Conservation (phyloP, 2,797 vertebrate genomes). For the Gila robusta region DNA sequence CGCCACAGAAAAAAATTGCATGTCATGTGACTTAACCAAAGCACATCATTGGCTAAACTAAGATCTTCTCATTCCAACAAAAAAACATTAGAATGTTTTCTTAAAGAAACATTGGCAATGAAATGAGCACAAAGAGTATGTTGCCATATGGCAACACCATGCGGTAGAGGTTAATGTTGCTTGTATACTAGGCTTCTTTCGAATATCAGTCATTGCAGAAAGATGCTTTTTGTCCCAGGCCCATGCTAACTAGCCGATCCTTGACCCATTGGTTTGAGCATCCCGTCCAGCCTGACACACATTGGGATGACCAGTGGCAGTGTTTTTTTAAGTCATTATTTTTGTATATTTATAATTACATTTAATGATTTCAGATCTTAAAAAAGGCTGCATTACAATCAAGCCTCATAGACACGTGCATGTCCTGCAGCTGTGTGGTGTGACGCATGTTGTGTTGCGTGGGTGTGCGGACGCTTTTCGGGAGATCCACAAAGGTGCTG, state of each 20-base stretch:
- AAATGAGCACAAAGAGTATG: no score
- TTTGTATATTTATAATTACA: neutral
- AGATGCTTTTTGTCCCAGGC: neutral
- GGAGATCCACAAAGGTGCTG: slow-evolving; percentile 38
- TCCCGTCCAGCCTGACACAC: neutral
- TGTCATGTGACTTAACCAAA: no score
- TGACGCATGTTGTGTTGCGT: slow-evolving; percentile 21
- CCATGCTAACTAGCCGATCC: neutral
- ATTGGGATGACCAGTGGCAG: neutral
- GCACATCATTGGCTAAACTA: no score
- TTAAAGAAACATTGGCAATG: no score
- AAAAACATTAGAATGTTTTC: no score
- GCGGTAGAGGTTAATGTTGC: no score
- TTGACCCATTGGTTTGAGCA: neutral
- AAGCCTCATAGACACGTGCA: neutral
- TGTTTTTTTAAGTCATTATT: neutral
- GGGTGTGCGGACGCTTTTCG: neutral
- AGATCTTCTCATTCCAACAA: no score
- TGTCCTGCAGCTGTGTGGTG: neutral
- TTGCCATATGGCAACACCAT: no score
- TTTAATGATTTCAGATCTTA: neutral
- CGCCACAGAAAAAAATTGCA: no score
- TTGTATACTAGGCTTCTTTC: neutral
- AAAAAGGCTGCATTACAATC: neutral
- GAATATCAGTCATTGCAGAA: neutral